Percentiles rank a stretch among this genome's conserved stretches.
These are phyloP conservation scores for Anarrhichthys ocellatus DNA, from an alignment of 2,113 vertebrate species.

Conservation along the genomic window DNA sequence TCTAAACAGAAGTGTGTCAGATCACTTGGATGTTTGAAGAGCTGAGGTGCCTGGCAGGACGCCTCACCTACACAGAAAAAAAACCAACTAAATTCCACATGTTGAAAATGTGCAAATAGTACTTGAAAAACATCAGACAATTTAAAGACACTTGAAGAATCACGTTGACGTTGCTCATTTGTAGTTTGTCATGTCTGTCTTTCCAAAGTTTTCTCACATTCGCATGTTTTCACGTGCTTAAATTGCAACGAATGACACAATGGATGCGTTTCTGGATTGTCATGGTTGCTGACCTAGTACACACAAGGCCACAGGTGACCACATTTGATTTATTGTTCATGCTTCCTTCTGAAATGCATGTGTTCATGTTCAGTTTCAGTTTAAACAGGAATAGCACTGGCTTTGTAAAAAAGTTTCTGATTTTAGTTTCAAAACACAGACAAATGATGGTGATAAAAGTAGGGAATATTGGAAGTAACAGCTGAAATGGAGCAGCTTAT, in stretches of 20 bases:
- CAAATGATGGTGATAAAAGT: not conserved
- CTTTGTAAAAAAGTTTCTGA: not conserved
- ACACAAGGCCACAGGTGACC: constrained; percentile 20
- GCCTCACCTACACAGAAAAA: not conserved
- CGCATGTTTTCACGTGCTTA: not conserved
- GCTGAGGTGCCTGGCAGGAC: constrained; percentile 5
- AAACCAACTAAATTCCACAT: not conserved
- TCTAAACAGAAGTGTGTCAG: constrained; percentile 36
- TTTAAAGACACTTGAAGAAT: not conserved
- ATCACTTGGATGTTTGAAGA: constrained; percentile 31
- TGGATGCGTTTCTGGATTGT: constrained; percentile 8
- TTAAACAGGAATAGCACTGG: not conserved
- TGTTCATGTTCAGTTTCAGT: constrained; percentile 18
- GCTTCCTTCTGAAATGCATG: not conserved
- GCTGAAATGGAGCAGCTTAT: constrained; percentile 22
- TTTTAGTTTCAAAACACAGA: not conserved
- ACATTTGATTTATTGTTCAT: constrained; percentile 11
- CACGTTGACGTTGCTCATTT: not conserved
- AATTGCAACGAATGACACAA: not conserved
- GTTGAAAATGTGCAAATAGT: not conserved
- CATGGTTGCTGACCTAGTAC: not conserved
- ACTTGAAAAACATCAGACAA: not conserved
- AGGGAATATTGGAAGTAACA: not conserved
- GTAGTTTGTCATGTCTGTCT: not conserved
- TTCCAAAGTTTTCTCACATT: not conserved